A percentile compares a stretch with the other conserved stretches of the same genome.
phyloP scores from a whole-genome alignment of 1,140 invertebrate species.

The Zaprionus taronus region DNA sequence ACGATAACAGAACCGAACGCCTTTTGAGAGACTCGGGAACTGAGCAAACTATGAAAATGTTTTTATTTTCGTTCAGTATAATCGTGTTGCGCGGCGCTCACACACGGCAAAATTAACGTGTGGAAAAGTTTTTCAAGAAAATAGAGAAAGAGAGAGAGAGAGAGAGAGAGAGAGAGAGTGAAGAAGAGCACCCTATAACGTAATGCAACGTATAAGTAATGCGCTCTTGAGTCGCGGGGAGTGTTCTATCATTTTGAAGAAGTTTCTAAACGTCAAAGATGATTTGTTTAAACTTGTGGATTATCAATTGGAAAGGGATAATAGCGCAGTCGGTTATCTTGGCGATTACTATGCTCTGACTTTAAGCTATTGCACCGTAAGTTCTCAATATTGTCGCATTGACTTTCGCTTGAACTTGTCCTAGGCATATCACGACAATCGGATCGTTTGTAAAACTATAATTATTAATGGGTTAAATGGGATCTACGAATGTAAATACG shows the following conservation, averaged over 20 bases:
- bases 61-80: constrained; percentile 58
- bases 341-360: constrained; percentile 73
- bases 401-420: constrained; percentile 35
- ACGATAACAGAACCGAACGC: constrained; percentile 27
- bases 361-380: constrained; percentile 54
- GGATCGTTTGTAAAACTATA: not conserved
- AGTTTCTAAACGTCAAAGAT: constrained; percentile 1
- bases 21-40: constrained; percentile 36
- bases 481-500: not conserved
- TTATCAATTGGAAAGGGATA: constrained; percentile 45
- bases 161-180: constrained; percentile 1
- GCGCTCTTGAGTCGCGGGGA: constrained; percentile 55
- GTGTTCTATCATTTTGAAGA: constrained; percentile 53
- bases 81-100: constrained; percentile 37
- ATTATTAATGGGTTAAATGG: not conserved
- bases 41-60: constrained; percentile 33
- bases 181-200: constrained; percentile 33
- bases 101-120: constrained; percentile 39
- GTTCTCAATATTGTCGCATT: constrained; percentile 43
- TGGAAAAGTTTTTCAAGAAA: constrained; percentile 34
- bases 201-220: constrained; percentile 60
- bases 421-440: not conserved
- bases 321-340: constrained; percentile 62
- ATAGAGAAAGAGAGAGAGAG: not conserved
- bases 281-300: constrained; percentile 30